Evolutionary conservation across 2,113 vertebrate species (phyloP), one percentile per base, ranked within the genome.

Genomic region (Boleophthalmus pectinirostris): DNA sequence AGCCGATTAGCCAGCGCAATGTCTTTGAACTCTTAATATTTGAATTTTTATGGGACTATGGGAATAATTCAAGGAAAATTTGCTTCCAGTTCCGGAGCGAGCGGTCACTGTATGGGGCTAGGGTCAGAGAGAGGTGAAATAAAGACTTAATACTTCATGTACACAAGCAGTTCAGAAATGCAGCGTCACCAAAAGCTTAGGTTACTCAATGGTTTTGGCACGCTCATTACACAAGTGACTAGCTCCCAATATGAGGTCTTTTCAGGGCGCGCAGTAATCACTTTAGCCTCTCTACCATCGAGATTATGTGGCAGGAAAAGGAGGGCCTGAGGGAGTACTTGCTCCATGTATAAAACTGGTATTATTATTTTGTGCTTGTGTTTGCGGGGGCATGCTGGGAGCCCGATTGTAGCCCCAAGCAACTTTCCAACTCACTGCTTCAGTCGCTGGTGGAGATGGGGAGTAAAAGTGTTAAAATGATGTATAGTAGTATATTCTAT

Each of bases 171-270:
- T 68, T 33, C 20, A n/a, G 9, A 8, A 54, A 46, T 65, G 75
- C 75, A 35, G 76, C 89, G 54, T 86, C 77, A 80, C 54, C 75
- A 73, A 33, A 29, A 69, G 20, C 58, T 21, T 45, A 13, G 64
- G 77, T 72, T 63, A 85, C 66, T 67, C 45, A 73, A 75, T 72
- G 5, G 57, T 66, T 20, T 74, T 49, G 72, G 84, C 77, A 70
- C 58, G 61, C 73, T 88, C 80, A 82, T 87, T 88, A 88, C 72
- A 86, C 74, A 82, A 72, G 33, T 68, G 75, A 85, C 60, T 75
- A 70, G 72, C 61, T 73, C 66, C 65, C 75, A 66, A 85, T 86
- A 61, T 47, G 75, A 65, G 20, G 70, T 38, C 74, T 66, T 12
- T 71, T 85, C 71, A 56, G 18, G 63, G 47, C 46, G 61, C 69